Base-by-base conservation (phyloP, 2,113 vertebrate genomes). In the Thomomys bottae region DNA sequence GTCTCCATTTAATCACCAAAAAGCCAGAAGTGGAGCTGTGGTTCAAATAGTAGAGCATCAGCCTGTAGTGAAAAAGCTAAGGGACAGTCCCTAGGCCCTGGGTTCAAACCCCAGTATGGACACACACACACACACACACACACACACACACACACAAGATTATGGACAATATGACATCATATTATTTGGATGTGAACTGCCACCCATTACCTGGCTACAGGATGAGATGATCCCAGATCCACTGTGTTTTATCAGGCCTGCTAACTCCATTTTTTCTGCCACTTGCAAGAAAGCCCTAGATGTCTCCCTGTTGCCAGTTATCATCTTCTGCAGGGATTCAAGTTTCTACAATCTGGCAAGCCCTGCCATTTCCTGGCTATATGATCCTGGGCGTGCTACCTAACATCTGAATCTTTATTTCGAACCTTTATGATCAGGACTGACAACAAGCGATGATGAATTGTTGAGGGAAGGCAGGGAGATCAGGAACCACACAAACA, bases 341-440 rank as follows among this genome's bases (percentile, higher is more conserved):
- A 68, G 64, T 6, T 70, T 80, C 88, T 20, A 70, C 45, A 57
- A 28, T 38, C 32, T 24, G 4, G 70, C 34, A 61, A 12, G 45
- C 5, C 36, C 40, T 38, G 10, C 24, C 57, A 6, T 18, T 83
- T 71, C 59, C 40, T 15, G 17, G 45, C 71, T 86, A 30, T 84
- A 64, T 88, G 36, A 49, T 21, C 80, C 84, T 38, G 5, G 34
- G 8, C 30, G 5, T 15, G 21, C 42, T 4, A 63, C 21, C 66
- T 92, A 79, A 78, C 57, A 26, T 42, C 84, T 81, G 79, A 64
- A 45, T 28, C 63, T 72, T 57, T 32, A 1, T 21, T 85, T 85
- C 15, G 18, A 54, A 54, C 49, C 49, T 17, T 54, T 54, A 54
- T 4, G 49, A 54, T 82, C 40, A 80, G 76, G 89, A 87, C 34